Conservation (phyloP, 23 tunicate genomes). For the Trididemnum nubilum region DNA sequence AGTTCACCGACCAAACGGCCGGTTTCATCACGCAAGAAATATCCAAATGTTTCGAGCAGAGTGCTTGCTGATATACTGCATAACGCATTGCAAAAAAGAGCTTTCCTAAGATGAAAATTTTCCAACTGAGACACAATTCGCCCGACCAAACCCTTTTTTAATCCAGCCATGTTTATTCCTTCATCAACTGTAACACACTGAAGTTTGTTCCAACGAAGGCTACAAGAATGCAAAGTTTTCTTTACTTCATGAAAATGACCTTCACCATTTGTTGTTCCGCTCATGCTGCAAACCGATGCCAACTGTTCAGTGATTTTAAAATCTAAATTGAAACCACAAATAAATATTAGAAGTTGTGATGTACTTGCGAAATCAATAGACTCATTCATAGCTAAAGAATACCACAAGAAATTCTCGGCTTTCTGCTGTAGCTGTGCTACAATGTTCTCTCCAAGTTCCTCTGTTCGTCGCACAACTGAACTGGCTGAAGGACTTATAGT, state of each 20-base stretch:
- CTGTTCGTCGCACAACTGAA: conserved; percentile 44
- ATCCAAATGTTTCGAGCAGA: conserved; percentile 42
- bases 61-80: conserved; percentile 55
- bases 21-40: conserved; percentile 52
- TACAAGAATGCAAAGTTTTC: conserved; percentile 37
- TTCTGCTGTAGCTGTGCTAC: conserved; percentile 41
- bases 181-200: conserved; percentile 54
- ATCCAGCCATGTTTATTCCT: conserved; percentile 46
- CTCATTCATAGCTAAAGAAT: conserved; percentile 53
- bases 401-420: conserved; percentile 40
- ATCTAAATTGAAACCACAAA: conserved; percentile 42
- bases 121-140: conserved; percentile 50
- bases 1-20: conserved; percentile 42
- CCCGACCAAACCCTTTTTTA: conserved; percentile 57
- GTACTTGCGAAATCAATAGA: conserved; percentile 40
- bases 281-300: conserved; percentile 47
- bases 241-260: conserved; percentile 41
- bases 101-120: conserved; percentile 49
- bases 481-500: conserved; percentile 27
- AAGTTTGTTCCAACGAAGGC: conserved; percentile 39
- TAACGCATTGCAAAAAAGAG: too few relatives aligned
- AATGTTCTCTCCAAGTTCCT: conserved; percentile 42
- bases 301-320: conserved; percentile 46
- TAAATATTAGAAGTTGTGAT: conserved; percentile 51
- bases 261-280: conserved; percentile 55